Conservation (phyloP, 2,797 vertebrate species). For the Brotula barbata region DNA sequence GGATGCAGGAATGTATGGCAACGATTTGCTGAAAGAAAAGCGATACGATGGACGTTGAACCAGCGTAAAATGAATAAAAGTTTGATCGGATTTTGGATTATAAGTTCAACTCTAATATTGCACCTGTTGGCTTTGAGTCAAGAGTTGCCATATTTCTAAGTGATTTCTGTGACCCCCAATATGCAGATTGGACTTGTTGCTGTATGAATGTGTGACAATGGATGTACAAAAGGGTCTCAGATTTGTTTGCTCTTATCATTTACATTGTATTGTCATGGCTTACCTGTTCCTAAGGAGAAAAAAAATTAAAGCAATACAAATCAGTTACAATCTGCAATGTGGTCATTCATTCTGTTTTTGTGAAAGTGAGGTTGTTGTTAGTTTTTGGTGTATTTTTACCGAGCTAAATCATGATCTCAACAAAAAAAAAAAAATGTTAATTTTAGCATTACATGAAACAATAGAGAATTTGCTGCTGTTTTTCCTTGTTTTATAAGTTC, state of each 20-base stretch:
- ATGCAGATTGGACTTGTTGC: conserved; percentile 70
- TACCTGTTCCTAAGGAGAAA: conserved; percentile 83
- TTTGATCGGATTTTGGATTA: background rate
- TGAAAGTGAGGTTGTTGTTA: too few species aligned
- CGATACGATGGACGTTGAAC: conserved; percentile 38
- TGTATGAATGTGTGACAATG: conserved; percentile 69
- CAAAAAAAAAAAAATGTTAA: too few species aligned
- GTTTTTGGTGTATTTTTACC: too few species aligned
- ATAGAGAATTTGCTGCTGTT: too few species aligned
- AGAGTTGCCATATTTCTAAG: conserved; percentile 57
- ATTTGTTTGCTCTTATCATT: conserved; percentile 79
- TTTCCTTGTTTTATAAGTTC: too few species aligned
- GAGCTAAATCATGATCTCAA: too few species aligned
- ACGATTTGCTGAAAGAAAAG: conserved; percentile 51
- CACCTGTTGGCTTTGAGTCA: conserved; percentile 66
- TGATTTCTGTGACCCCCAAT: conserved; percentile 48
- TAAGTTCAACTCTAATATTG: conserved; percentile 24
- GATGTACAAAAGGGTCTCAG: conserved; percentile 80
- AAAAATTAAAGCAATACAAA: conserved; percentile 84
- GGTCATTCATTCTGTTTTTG: conserved; percentile 34
- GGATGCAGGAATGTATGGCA: conserved; percentile 52
- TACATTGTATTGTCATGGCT: conserved; percentile 91
- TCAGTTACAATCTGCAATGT: conserved; percentile 75
- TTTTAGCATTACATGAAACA: too few species aligned
- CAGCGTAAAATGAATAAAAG: conserved; percentile 4